These are phyloP conservation scores for Drosophila sturtevanti DNA, from an alignment of 1,140 invertebrate genomes.

Conservation along the genomic window DNA sequence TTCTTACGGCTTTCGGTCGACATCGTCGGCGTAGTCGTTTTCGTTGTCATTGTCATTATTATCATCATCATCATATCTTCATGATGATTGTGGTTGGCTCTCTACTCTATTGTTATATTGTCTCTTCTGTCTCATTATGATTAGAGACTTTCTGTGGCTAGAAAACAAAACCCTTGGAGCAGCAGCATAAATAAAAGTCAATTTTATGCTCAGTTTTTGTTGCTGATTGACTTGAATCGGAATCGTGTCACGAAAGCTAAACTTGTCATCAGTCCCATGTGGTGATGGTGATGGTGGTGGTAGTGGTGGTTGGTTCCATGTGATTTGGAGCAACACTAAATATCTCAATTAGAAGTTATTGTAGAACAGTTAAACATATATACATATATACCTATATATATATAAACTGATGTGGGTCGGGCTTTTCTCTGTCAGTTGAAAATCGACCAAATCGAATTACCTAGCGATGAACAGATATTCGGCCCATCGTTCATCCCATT, in stretches of 20 bases:
- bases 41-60: constrained; percentile 18
- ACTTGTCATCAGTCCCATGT: constrained; percentile 3
- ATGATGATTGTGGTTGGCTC: constrained; percentile 4
- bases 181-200: constrained; percentile 68
- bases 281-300: no score
- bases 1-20: constrained; percentile 72
- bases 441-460: constrained; percentile 57
- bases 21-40: constrained; percentile 31
- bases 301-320: no score
- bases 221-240: constrained; percentile 57
- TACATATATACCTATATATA: constrained; percentile 22
- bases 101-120: constrained; percentile 34
- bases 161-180: constrained; percentile 35
- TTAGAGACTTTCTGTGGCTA: constrained; percentile 70
- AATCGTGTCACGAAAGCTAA: constrained; percentile 57
- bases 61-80: neutral
- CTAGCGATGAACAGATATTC: constrained; percentile 44
- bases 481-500: constrained; percentile 17
- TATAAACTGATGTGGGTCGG: constrained; percentile 65
- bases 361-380: constrained; percentile 22
- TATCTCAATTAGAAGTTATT: constrained; percentile 76
- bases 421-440: constrained; percentile 61
- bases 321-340: constrained; percentile 78
- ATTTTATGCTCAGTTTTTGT: constrained; percentile 78
- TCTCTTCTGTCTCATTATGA: constrained; percentile 72